Conservation (phyloP, 2,113 vertebrate genomes). For the Syrrhaptes paradoxus region DNA sequence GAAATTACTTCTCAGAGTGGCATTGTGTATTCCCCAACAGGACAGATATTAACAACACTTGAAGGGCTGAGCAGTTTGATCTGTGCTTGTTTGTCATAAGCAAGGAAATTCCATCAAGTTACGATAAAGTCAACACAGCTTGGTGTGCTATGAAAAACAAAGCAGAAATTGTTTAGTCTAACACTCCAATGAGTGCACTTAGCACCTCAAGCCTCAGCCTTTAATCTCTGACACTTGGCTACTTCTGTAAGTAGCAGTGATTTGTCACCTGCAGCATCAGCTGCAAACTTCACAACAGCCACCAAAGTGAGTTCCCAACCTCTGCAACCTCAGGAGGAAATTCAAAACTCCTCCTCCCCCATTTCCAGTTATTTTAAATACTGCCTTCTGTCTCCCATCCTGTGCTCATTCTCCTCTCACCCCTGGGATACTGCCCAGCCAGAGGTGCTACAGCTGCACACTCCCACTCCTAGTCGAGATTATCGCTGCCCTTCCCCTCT, state of each 20-base stretch:
- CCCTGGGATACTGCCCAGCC: background rate
- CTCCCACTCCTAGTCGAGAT: background rate
- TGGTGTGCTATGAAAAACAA: background rate
- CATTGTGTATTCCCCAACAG: background rate
- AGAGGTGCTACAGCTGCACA: background rate
- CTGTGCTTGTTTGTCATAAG: background rate
- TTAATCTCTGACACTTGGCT: background rate
- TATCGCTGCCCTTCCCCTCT: background rate
- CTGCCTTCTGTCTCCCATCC: background rate
- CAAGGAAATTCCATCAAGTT: background rate
- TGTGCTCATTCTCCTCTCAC: background rate
- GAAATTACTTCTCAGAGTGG: background rate
- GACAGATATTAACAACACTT: background rate
- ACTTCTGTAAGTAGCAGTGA: background rate
- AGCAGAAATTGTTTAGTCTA: background rate
- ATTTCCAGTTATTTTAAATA: background rate
- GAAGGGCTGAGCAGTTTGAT: accelerated
- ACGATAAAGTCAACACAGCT: background rate
- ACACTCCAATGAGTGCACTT: too few species aligned
- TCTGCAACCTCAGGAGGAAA: background rate
- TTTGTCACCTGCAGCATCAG: background rate
- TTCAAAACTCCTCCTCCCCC: background rate
- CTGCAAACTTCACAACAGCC: background rate
- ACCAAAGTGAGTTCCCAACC: background rate
- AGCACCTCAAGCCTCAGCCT: background rate